Conservation (phyloP, 2,797 vertebrate genomes). For the Enteromius radiatus region DNA sequence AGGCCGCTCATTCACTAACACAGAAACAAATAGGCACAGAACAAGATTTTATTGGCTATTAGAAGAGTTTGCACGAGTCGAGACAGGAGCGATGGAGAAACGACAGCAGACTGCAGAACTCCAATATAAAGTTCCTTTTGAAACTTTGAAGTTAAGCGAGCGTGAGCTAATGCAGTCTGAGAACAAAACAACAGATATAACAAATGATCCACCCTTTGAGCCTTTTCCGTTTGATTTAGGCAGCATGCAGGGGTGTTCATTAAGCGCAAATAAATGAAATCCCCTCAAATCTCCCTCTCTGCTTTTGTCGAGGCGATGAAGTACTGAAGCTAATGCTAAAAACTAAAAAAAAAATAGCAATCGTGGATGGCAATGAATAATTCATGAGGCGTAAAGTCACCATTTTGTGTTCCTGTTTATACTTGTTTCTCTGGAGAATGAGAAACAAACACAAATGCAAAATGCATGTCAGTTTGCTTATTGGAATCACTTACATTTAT, state of each 20-base stretch:
- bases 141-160: slow-evolving; percentile 40
- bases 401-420: slow-evolving; percentile 46
- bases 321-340: slow-evolving; percentile 43
- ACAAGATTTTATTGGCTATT: slow-evolving; percentile 24
- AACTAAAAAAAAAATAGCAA: slow-evolving; percentile 25
- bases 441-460: slow-evolving; percentile 19
- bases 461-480: slow-evolving; percentile 36
- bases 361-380: slow-evolving; percentile 34
- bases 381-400: slow-evolving; percentile 44
- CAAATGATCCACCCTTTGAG: slow-evolving; percentile 39
- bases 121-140: slow-evolving; percentile 12
- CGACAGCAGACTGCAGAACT: neutral
- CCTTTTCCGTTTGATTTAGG: slow-evolving; percentile 27
- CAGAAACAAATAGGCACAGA: slow-evolving; percentile 23
- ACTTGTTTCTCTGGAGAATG: slow-evolving; percentile 30
- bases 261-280: slow-evolving; percentile 48
- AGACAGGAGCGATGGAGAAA: slow-evolving; percentile 6
- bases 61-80: neutral
- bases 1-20: slow-evolving; percentile 31
- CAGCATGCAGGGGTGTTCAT: slow-evolving; percentile 34
- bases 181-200: slow-evolving; percentile 39
- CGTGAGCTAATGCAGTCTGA: slow-evolving; percentile 36
- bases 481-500: slow-evolving; percentile 38
- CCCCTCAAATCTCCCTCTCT: slow-evolving; percentile 26
- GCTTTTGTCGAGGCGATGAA: slow-evolving; percentile 18